Percentiles rank a stretch among this genome's conserved stretches.
These are phyloP conservation scores for Phalanger gymnotis DNA, from an alignment of 2,797 vertebrate species.

Conservation along the genomic window DNA sequence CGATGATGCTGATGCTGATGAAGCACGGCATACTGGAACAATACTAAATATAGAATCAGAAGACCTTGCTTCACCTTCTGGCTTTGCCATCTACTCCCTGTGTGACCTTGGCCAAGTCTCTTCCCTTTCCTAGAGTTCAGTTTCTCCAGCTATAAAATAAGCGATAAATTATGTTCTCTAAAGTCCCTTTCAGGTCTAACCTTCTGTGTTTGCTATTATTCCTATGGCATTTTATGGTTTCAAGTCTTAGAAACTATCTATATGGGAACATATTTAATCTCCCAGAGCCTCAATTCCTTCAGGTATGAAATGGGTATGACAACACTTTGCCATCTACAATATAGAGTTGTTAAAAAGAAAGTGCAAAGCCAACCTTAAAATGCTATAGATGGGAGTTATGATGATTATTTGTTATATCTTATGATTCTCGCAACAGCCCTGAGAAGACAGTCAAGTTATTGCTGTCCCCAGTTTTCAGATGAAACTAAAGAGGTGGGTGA, in stretches of 20 bases:
- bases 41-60: background rate
- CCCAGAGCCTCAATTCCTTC: background rate
- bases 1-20: background rate
- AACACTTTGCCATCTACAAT: background rate
- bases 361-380: background rate
- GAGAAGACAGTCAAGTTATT: background rate
- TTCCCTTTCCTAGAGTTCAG: background rate
- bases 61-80: background rate
- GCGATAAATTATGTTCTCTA: background rate
- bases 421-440: background rate
- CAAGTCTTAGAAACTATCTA: background rate
- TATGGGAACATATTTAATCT: background rate
- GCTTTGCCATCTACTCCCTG: background rate
- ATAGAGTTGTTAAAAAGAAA: background rate
- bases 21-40: background rate
- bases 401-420: background rate
- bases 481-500: background rate
- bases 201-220: background rate
- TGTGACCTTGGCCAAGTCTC: background rate
- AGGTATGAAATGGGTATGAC: background rate
- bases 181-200: background rate
- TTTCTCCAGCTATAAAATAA: background rate
- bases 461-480: background rate
- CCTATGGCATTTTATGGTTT: background rate
- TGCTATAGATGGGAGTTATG: background rate